phyloP scores from a whole-genome alignment of 64 coral and sea anemone genomes.

The Stichodactyla mertensii region DNA sequence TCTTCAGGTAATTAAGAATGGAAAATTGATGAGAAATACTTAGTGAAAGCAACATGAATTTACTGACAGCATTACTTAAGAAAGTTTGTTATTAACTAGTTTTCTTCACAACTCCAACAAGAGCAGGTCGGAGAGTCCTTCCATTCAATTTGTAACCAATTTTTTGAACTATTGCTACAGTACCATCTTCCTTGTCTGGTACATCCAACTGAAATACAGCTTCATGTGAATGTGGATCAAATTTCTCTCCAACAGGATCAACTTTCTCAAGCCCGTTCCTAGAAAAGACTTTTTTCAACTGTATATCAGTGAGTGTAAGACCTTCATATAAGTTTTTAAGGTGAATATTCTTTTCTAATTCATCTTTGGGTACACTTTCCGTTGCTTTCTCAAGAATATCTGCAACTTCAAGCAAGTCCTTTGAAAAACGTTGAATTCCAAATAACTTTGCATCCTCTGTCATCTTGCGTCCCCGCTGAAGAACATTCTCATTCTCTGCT shows the following conservation, averaged over 20 bases:
- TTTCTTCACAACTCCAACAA: constrained; percentile 89
- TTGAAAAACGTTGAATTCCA: constrained; percentile 96
- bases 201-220: constrained; percentile 81
- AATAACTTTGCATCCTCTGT: constrained; percentile 85
- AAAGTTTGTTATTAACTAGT: not conserved
- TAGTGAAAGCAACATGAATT: not conserved
- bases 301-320: constrained; percentile 77
- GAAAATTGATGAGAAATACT: not conserved
- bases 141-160: constrained; percentile 94
- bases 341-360: constrained; percentile 60
- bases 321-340: constrained; percentile 95
- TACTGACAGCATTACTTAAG: not conserved
- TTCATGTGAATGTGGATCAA: constrained; percentile 93
- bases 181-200: constrained; percentile 90
- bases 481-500: constrained; percentile 92
- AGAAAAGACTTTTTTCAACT: constrained; percentile 81
- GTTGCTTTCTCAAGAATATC: constrained; percentile 96
- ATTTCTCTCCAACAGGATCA: constrained; percentile 82
- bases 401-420: constrained; percentile 95
- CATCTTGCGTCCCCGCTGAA: constrained; percentile 71
- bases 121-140: constrained; percentile 86
- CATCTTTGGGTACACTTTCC: constrained; percentile 71
- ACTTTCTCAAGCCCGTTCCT: constrained; percentile 93
- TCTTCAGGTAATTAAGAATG: too few species aligned
- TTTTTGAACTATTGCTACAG: constrained; percentile 86